Evolutionary conservation across 2,888 invertebrate genomes (phyloP), one percentile per base, ranked within the genome.

Genomic region (Cheilosia grossa): DNA sequence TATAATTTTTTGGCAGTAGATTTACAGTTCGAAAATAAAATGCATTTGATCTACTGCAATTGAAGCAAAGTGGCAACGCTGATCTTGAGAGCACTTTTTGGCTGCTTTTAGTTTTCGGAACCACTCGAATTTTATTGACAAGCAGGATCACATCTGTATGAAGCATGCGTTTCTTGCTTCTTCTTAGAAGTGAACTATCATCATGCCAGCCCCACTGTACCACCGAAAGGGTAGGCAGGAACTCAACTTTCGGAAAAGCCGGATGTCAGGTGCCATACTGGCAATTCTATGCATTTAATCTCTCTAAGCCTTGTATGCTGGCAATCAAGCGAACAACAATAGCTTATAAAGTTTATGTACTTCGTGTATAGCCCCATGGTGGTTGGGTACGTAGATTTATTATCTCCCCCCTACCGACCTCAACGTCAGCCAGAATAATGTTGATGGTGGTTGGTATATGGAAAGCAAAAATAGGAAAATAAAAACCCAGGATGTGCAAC

Each of bases 281-380:
- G 49, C 44, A 66, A 58, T 58, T 66, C 40, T 42, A 19, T 75
- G 75, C 75, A 58, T 75, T 75, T 75, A 75, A 75, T 75, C 75
- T 59, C 58, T 42, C 51, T 66, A 58, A 59, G 58, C 30, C 49
- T 40, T 66, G 58, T 49, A 59, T 21, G 75, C 64, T 58, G 40
- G 58, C 58, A 75, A 75, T 75, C 66, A 66, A 58, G 66, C 47
- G 40, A 19, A 19, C 75, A 66, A 75, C 56, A 49, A 58, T 37
- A 49, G 66, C 51, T 75, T 75, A 58, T 27, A 75, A 51, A 66
- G 47, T 66, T 30, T 58, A 53, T 30, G 37, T 24, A 33, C 47
- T 47, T 47, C n/a, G 47, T 44, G 53, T 19, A 64, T 30, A 30
- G 30, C 33, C 27, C 58, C 30, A 54, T 42, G 13, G 13, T 19